Evolutionary conservation across 2,113 vertebrate species (phyloP).

Genomic region (Seriola dumerili): DNA sequence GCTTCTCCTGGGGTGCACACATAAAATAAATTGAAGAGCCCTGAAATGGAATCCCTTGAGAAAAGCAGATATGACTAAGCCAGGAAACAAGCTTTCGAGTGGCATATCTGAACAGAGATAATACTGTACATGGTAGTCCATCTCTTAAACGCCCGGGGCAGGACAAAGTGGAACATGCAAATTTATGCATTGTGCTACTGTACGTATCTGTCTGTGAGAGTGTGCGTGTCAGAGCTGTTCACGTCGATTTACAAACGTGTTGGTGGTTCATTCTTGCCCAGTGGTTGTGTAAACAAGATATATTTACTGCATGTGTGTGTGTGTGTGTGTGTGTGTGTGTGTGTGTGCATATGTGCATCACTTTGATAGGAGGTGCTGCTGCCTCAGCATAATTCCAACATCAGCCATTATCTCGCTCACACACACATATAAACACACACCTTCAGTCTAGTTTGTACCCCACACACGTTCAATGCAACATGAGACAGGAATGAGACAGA

Average conservation of each 20-base stretch:
- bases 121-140: slow-evolving; percentile 19
- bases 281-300: slow-evolving; percentile 24
- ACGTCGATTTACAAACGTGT: slow-evolving; percentile 19
- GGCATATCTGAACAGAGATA: slow-evolving; percentile 43
- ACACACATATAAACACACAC: slow-evolving; percentile 4
- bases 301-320: slow-evolving; percentile 2
- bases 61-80: slow-evolving; percentile 53
- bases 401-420: slow-evolving; percentile 13
- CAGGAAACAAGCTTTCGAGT: slow-evolving; percentile 47
- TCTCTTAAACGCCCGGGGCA: slow-evolving; percentile 37
- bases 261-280: slow-evolving; percentile 5
- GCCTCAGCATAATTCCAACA: slow-evolving; percentile 54
- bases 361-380: slow-evolving; percentile 37
- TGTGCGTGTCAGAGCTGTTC: not conserved
- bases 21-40: slow-evolving; percentile 49
- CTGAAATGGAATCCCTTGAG: slow-evolving; percentile 51
- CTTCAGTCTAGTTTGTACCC: slow-evolving; percentile 3
- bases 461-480: slow-evolving; percentile 38
- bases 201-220: slow-evolving; percentile 8
- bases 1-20: slow-evolving; percentile 23
- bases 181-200: slow-evolving; percentile 47
- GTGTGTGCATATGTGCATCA: not conserved
- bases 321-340: not conserved
- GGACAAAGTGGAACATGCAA: slow-evolving; percentile 49
- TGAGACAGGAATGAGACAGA: slow-evolving; percentile 40